A percentile compares a stretch with the other conserved stretches of the same genome.
Conservation (phyloP, 2,113 vertebrate genomes). For the Mirza zaza region DNA sequence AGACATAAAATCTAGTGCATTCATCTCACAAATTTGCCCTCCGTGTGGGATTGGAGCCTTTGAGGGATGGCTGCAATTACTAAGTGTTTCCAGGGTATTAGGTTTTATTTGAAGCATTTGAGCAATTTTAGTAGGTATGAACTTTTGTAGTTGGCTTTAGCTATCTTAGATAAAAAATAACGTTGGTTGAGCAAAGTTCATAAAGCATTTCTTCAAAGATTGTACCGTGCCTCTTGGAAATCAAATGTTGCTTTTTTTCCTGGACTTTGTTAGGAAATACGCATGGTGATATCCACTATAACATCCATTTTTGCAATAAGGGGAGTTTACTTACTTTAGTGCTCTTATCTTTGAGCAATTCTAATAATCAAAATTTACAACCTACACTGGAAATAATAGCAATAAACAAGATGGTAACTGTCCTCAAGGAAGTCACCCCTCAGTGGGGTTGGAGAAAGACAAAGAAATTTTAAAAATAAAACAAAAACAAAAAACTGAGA, state of each 20-base stretch:
- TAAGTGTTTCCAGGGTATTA: neutral
- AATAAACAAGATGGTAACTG: neutral
- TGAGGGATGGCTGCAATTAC: neutral
- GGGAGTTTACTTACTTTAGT: neutral
- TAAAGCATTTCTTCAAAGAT: conserved; percentile 10
- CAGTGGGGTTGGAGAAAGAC: neutral
- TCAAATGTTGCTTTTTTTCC: neutral
- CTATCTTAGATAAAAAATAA: conserved; percentile 15
- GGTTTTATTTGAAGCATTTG: conserved; percentile 61
- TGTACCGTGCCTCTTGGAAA: neutral
- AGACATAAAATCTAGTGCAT: neutral
- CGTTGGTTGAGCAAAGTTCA: conserved; percentile 16
- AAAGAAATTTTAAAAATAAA: neutral
- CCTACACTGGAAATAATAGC: neutral
- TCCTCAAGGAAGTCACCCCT: neutral
- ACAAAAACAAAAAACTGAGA: neutral
- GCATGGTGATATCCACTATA: neutral
- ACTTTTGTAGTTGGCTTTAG: conserved; percentile 14
- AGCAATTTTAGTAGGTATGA: conserved; percentile 11
- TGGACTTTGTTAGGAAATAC: neutral
- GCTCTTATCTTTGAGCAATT: neutral
- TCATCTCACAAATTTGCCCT: neutral
- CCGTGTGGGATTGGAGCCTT: neutral
- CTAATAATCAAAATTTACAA: neutral
- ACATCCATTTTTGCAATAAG: neutral